Evolutionary conservation across 2,888 invertebrate genomes (phyloP).

Genomic region (Spodoptera exigua): DNA sequence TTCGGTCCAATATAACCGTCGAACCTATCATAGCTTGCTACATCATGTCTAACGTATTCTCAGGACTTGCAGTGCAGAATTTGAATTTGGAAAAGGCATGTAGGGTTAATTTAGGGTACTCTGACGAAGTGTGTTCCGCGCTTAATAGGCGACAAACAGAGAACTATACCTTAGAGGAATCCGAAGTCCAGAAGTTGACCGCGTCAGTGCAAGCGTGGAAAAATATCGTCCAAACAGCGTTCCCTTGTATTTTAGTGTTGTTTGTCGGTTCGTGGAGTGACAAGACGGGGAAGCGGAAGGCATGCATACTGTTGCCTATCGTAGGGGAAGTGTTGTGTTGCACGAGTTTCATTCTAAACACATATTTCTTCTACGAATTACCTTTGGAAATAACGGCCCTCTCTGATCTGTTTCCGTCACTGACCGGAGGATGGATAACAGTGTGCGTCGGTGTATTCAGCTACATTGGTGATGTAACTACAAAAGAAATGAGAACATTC

Average conservation of each 20-base stretch:
- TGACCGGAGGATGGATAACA: slow-evolving; percentile 89
- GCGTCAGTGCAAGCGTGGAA: slow-evolving; percentile 89
- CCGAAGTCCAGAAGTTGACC: slow-evolving; percentile 90
- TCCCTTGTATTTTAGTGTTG: slow-evolving; percentile 88
- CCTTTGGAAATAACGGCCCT: slow-evolving; percentile 89
- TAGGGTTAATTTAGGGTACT: slow-evolving; percentile 93
- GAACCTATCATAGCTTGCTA: slow-evolving; percentile 92
- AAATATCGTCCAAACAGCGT: slow-evolving; percentile 88
- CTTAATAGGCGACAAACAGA: slow-evolving; percentile 92
- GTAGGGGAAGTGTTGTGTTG: slow-evolving; percentile 88
- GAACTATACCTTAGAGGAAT: slow-evolving; percentile 91
- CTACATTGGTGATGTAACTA: slow-evolving; percentile 90
- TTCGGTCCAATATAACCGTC: slow-evolving; percentile 91
- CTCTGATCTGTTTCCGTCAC: slow-evolving; percentile 87
- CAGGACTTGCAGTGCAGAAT: slow-evolving; percentile 94
- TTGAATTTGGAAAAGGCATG: slow-evolving; percentile 96
- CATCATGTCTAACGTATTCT: slow-evolving; percentile 91
- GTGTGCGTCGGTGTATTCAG: slow-evolving; percentile 90
- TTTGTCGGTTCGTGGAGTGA: slow-evolving; percentile 91
- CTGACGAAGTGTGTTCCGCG: slow-evolving; percentile 93
- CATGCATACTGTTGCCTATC: slow-evolving; percentile 89
- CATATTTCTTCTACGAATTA: slow-evolving; percentile 89
- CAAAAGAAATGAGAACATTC: slow-evolving; percentile 89
- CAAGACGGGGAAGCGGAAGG: slow-evolving; percentile 88
- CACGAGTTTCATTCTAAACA: slow-evolving; percentile 87